These are phyloP conservation scores for Pristionchus japonicus DNA, from an alignment of 2,888 invertebrate genomes.

Conservation along the genomic window DNA sequence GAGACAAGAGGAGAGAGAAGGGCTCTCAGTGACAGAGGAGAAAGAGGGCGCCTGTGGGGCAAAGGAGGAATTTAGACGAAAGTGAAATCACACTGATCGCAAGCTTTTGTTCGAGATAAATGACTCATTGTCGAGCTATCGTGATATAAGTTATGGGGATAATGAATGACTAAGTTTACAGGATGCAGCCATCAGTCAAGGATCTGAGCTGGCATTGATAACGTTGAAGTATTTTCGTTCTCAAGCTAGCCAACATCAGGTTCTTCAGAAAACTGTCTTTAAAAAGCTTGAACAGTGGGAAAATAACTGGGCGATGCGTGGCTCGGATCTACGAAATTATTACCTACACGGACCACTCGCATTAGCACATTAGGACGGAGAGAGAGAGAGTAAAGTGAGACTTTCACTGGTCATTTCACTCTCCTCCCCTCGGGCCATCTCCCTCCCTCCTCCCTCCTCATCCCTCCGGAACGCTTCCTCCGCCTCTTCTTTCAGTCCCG, in stretches of 20 bases:
- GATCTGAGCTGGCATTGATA: too few relatives aligned
- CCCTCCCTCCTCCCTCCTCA: neutral
- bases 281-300: neutral
- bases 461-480: neutral
- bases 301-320: neutral
- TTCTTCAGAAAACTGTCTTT: neutral
- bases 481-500: neutral
- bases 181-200: too few relatives aligned
- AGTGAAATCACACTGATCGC: slow-evolving; percentile 3
- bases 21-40: neutral
- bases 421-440: neutral
- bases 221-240: too few relatives aligned
- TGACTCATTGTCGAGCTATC: slow-evolving; percentile 25
- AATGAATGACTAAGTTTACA: neutral
- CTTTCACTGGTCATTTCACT: slow-evolving; percentile 29
- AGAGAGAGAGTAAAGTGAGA: slow-evolving; percentile 5
- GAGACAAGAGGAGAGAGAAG: neutral
- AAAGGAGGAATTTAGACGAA: neutral
- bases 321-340: slow-evolving; percentile 8
- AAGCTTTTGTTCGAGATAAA: slow-evolving; percentile 39
- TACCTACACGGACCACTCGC: slow-evolving; percentile 22
- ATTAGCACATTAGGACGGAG: slow-evolving; percentile 25
- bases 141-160: neutral
- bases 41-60: slow-evolving; percentile 1
- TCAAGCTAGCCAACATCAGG: too few relatives aligned